These are phyloP conservation scores for Pyrocephalus nanus DNA, from an alignment of 2,797 vertebrate genomes.

Conservation along the genomic window DNA sequence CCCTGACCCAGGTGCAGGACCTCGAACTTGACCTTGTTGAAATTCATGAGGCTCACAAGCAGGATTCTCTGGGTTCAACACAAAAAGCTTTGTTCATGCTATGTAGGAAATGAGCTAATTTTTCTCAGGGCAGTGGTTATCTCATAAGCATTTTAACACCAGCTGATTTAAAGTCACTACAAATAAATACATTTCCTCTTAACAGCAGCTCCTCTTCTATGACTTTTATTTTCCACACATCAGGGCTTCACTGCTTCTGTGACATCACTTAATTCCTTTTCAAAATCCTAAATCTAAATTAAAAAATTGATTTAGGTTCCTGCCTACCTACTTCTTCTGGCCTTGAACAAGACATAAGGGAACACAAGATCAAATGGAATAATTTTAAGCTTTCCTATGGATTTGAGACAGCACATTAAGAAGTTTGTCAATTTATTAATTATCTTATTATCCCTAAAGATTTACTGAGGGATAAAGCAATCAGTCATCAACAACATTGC, in stretches of 20 bases:
- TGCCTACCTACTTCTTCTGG: neutral
- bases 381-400: neutral
- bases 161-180: neutral
- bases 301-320: neutral
- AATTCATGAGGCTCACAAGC: neutral
- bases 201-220: neutral
- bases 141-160: neutral
- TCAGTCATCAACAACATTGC: neutral
- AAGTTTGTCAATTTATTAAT: slow-evolving; percentile 8
- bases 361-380: neutral
- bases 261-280: neutral
- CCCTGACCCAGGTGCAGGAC: neutral
- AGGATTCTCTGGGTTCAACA: neutral
- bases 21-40: neutral
- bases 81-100: neutral
- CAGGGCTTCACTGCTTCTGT: neutral
- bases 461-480: neutral
- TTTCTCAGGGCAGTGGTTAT: neutral
- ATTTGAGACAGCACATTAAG: neutral
- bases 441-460: neutral
- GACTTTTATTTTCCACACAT: neutral
- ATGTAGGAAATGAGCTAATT: neutral
- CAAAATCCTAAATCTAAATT: neutral
- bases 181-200: neutral
- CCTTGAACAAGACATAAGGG: neutral